A percentile compares a stretch with the other conserved stretches of the same genome.
Evolutionary conservation across 92 coral and sea anemone genomes (phyloP).

Genomic region (Siderastrea siderea): DNA sequence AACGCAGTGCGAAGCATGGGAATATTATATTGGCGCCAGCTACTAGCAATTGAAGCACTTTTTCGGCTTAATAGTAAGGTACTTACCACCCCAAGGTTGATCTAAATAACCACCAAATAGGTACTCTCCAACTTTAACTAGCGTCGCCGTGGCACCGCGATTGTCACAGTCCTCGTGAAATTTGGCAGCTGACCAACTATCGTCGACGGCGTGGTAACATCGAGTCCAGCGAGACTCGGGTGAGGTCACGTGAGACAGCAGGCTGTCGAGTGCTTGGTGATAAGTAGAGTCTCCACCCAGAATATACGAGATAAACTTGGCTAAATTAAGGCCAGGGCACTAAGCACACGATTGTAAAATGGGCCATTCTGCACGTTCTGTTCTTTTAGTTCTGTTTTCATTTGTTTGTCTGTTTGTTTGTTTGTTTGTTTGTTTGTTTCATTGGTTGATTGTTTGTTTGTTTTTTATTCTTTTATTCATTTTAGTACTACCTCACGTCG

Average conservation of each 20-base stretch:
- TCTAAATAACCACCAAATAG: conserved; percentile 76
- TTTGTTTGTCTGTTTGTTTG: too few species aligned
- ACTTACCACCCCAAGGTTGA: conserved; percentile 64
- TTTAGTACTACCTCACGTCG: too few species aligned
- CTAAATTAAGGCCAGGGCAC: neutral
- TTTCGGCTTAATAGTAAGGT: neutral
- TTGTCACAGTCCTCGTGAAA: conserved; percentile 55
- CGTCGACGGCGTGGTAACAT: conserved; percentile 61
- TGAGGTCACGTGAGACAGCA: conserved; percentile 60
- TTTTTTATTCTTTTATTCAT: too few species aligned
- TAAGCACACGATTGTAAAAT: neutral
- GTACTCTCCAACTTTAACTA: conserved; percentile 55
- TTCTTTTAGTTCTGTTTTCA: too few species aligned
- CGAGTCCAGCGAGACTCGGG: conserved; percentile 64
- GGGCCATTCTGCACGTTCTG: neutral
- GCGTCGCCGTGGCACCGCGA: conserved; percentile 45
- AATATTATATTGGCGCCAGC: too few species aligned
- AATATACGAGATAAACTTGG: conserved; percentile 59
- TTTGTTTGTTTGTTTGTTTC: too few species aligned
- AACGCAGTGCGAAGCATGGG: too few species aligned
- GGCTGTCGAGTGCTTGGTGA: conserved; percentile 55
- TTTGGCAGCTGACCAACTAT: conserved; percentile 58
- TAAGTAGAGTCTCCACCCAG: conserved; percentile 53
- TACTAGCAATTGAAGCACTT: too few species aligned
- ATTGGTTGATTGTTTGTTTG: too few species aligned